Evolutionary conservation across 2,888 invertebrate genomes (phyloP).

Genomic region (Mesoligia furuncula): DNA sequence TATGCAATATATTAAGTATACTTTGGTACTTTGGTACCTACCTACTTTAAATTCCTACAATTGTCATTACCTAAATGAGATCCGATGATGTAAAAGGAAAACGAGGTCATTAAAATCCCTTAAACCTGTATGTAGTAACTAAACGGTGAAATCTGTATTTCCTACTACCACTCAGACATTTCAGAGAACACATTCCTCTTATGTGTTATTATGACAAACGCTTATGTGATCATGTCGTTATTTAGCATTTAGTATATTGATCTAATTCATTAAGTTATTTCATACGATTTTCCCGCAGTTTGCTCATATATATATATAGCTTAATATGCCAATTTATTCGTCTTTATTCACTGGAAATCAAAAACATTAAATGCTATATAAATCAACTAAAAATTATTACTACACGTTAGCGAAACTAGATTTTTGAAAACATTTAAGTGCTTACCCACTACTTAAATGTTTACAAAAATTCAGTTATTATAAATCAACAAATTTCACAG

Average conservation of each 20-base stretch:
- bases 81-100: constrained; percentile 51
- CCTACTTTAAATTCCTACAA: constrained; percentile 3
- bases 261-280: constrained; percentile 1
- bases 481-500: neutral
- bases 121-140: constrained; percentile 14
- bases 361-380: neutral
- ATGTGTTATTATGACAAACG: constrained; percentile 3
- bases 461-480: neutral
- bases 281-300: neutral
- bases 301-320: neutral
- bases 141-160: neutral
- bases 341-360: neutral
- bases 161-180: constrained; percentile 29
- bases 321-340: neutral
- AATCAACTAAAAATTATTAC: neutral
- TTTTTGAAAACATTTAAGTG: too few species aligned
- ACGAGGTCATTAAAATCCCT: constrained; percentile 39
- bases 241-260: constrained; percentile 1
- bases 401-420: neutral
- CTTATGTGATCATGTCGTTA: neutral
- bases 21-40: too few species aligned
- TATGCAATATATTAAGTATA: constrained; percentile 8
- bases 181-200: constrained; percentile 22
- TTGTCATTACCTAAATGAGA: constrained; percentile 34
- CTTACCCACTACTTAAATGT: neutral